Base-by-base conservation (phyloP, 2,888 invertebrate species). In the Zele albiditarsus region DNA sequence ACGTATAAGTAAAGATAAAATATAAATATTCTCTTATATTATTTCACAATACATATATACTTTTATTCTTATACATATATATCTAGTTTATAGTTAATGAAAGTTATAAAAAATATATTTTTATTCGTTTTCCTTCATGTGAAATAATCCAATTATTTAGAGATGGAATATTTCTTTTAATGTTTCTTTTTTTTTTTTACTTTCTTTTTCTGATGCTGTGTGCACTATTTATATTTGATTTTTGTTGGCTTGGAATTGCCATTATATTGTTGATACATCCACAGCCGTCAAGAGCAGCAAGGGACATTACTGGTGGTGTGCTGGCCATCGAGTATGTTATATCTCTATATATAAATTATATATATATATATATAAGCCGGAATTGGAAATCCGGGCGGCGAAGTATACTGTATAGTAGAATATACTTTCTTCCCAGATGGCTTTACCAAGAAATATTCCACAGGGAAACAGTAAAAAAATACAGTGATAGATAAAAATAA, bases 261-360 rank as follows among this genome's bases (percentile, higher is more conserved):
- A 60, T 60, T 60, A 27, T 60, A 60, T 60, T 60, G 60, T 60
- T 60, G 60, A 60, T 60, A 60, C 60, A 60, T 60, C 60, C 28
- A 60, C 12, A 20, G 60, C 60, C 28, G 28, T 60, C 60, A 60
- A 60, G 16, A 27, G 60, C 60, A 60, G 28, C 60, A 28, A 16
- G 16, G 60, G 60, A 28, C 12, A 60, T 60, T n/a, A 27, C 60
- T 27, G 60, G 27, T 27, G 28, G 28, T 10, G n/a, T 28, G 27
- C 16, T 27, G 60, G 27, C n/a, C 60, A 60, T 60, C 14, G 27
- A 6, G 28, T 60, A 16, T 27, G 25, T 14, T n/a, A 14, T n/a
- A 14, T 20, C 6, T 3, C 6, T 53, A n/a, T n/a, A 53, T 53
- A 53, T 53, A 53, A n/a, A n/a, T n/a, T n/a, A n/a, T 20, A n/a